Percentiles rank a stretch among this genome's conserved stretches.
These are phyloP conservation scores for Tachina grossa DNA, from an alignment of 2,888 invertebrate species.

Conservation along the genomic window DNA sequence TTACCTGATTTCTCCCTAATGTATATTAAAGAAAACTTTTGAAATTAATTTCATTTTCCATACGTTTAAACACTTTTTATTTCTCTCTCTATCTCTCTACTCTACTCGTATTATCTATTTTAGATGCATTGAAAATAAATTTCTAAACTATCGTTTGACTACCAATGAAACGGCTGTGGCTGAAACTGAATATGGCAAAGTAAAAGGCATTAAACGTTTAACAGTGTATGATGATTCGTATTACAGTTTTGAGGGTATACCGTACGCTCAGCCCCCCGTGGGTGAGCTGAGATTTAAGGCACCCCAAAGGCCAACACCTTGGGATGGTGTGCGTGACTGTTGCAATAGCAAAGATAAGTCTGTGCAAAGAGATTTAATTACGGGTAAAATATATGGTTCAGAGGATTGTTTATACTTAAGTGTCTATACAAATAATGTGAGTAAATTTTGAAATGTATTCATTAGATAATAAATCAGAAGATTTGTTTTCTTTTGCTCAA, in stretches of 20 bases:
- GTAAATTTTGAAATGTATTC: slow-evolving; percentile 59
- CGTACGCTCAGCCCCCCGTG: slow-evolving; percentile 82
- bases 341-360: slow-evolving; percentile 78
- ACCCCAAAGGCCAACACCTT: slow-evolving; percentile 82
- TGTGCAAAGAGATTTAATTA: slow-evolving; percentile 79
- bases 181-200: slow-evolving; percentile 81
- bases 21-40: slow-evolving; percentile 44
- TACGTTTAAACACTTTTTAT: background rate
- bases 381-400: slow-evolving; percentile 81
- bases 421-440: slow-evolving; percentile 82
- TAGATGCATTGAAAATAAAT: slow-evolving; percentile 79
- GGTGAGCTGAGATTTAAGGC: slow-evolving; percentile 82
- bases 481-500: background rate
- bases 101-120: slow-evolving; percentile 30
- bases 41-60: slow-evolving; percentile 44
- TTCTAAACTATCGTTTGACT: slow-evolving; percentile 78
- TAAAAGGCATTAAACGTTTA: slow-evolving; percentile 79
- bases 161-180: slow-evolving; percentile 78
- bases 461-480: slow-evolving; percentile 26
- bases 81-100: slow-evolving; percentile 22
- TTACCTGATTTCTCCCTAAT: slow-evolving; percentile 28
- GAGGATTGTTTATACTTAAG: slow-evolving; percentile 85
- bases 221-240: slow-evolving; percentile 79
- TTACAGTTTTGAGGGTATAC: slow-evolving; percentile 81
- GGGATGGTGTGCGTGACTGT: slow-evolving; percentile 83